Evolutionary conservation across 2,888 invertebrate species (phyloP).

Genomic region (Noctua comes): DNA sequence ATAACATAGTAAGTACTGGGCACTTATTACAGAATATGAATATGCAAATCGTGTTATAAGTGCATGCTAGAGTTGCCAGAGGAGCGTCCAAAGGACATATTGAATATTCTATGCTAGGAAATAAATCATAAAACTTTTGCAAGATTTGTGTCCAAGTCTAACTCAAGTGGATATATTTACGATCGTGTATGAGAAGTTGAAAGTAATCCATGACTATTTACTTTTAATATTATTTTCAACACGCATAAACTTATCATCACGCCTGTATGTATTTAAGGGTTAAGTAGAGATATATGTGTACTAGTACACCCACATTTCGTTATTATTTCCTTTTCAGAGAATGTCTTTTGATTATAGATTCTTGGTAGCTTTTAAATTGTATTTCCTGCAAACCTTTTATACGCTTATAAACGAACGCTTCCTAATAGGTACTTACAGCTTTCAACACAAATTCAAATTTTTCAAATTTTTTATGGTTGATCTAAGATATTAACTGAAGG

Average conservation of each 20-base stretch:
- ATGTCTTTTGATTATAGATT: not conserved
- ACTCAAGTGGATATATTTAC: slow-evolving; percentile 30
- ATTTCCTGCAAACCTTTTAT: not conserved
- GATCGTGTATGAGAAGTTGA: slow-evolving; percentile 15
- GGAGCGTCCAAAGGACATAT: slow-evolving; percentile 10
- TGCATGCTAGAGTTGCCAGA: slow-evolving; percentile 14
- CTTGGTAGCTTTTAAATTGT: not conserved
- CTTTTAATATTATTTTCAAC: not conserved
- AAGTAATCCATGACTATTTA: not conserved
- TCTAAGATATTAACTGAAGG: not conserved
- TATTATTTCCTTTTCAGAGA: not conserved
- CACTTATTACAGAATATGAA: slow-evolving; percentile 19
- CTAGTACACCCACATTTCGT: not conserved
- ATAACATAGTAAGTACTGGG: not conserved
- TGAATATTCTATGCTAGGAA: slow-evolving; percentile 27
- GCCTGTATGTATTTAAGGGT: not conserved
- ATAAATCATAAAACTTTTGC: slow-evolving; percentile 32
- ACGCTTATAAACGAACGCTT: not conserved
- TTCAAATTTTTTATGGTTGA: not conserved
- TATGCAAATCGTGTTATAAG: slow-evolving; percentile 30
- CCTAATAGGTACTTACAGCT: not conserved
- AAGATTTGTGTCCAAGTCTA: slow-evolving; percentile 27
- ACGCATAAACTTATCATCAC: not conserved
- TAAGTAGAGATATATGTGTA: not conserved
- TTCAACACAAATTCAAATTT: no score